Conservation (phyloP, 2,113 vertebrate species). For the Edolisoma coerulescens region DNA sequence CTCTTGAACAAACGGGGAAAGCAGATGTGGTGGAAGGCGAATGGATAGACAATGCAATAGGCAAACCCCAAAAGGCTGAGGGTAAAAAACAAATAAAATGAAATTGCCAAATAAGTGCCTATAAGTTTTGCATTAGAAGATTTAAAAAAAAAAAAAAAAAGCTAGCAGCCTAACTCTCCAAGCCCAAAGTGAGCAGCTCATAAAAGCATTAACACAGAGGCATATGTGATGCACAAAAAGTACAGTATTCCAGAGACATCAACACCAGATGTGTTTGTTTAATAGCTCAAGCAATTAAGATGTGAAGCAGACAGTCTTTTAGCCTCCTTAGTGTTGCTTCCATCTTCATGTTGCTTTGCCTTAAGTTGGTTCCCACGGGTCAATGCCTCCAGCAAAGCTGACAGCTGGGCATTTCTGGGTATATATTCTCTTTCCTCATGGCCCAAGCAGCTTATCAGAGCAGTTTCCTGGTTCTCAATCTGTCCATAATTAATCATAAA, state of each 20-base stretch:
- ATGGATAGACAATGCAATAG: background rate
- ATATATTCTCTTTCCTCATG: background rate
- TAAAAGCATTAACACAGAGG: background rate
- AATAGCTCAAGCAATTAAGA: conserved; percentile 48
- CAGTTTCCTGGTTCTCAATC: background rate
- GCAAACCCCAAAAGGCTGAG: background rate
- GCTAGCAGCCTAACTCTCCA: background rate
- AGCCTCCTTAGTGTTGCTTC: background rate
- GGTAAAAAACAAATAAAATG: background rate
- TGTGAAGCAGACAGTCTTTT: conserved; percentile 1
- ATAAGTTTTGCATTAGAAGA: background rate
- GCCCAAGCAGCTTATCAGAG: background rate
- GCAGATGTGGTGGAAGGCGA: fast-evolving
- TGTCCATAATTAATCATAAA: conserved; percentile 14
- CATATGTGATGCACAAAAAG: background rate
- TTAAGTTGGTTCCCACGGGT: background rate
- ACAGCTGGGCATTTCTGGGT: background rate
- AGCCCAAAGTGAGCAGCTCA: background rate
- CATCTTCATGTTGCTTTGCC: background rate
- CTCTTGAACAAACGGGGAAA: background rate
- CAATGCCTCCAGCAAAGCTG: background rate
- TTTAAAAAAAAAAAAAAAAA: background rate
- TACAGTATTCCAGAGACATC: conserved; percentile 19
- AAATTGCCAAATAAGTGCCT: background rate
- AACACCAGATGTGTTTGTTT: conserved; percentile 50